Percentiles rank a stretch among this genome's conserved stretches.
phyloP scores from a whole-genome alignment of 2,797 vertebrate genomes.

The Coregonus sp. region DNA sequence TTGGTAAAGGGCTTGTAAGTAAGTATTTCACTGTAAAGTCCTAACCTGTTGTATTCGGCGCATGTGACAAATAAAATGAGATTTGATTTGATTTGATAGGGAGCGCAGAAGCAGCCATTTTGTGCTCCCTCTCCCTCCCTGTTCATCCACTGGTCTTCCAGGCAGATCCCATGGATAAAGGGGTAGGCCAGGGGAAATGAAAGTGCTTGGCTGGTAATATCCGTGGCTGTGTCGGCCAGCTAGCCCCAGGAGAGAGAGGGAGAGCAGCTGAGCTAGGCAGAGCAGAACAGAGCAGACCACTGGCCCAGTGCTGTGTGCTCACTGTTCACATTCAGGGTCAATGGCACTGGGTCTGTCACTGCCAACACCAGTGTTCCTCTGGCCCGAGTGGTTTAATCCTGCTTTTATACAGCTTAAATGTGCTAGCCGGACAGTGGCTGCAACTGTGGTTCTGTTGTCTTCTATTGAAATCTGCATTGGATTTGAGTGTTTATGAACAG shows the following conservation, averaged over 20 bases:
- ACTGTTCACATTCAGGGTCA: background rate
- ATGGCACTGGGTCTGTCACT: background rate
- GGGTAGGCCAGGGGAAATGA: conserved; percentile 9
- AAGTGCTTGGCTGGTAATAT: conserved; percentile 5
- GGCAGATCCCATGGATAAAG: conserved; percentile 47
- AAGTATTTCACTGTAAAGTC: no score
- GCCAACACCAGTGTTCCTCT: no score
- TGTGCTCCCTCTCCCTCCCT: background rate
- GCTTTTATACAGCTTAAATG: no score
- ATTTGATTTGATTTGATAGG: background rate
- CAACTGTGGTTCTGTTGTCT: no score
- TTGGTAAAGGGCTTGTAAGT: no score
- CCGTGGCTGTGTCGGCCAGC: conserved; percentile 22
- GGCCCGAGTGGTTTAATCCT: no score
- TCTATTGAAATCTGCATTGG: no score
- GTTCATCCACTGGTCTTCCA: background rate
- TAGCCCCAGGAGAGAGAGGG: conserved; percentile 10
- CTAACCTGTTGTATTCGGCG: no score
- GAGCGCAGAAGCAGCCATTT: background rate
- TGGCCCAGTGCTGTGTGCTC: background rate
- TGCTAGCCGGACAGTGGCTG: no score
- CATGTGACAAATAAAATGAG: no score
- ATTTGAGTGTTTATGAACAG: no score
- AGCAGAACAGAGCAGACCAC: background rate
- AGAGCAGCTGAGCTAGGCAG: background rate